A percentile compares a stretch with the other conserved stretches of the same genome.
Evolutionary conservation across 2,888 invertebrate genomes (phyloP).

Genomic region (Stomorhina lunata): DNA sequence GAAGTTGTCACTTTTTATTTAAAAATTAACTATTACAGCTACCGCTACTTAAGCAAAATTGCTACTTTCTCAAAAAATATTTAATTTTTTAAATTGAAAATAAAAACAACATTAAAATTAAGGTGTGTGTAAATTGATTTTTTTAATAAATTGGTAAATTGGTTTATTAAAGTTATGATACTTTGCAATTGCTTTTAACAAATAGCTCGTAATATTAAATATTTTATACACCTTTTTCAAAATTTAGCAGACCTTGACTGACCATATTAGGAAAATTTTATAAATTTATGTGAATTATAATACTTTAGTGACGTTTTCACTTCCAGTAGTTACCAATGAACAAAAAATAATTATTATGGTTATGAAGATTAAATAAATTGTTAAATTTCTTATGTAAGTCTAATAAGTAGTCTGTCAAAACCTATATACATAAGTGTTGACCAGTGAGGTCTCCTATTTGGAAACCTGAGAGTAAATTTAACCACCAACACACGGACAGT

Average conservation of each 20-base stretch:
- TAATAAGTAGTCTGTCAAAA: too few relatives aligned
- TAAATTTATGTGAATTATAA: too few relatives aligned
- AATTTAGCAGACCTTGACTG: not conserved
- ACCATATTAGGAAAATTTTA: not conserved
- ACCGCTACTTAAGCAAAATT: not conserved
- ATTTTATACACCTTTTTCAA: not conserved
- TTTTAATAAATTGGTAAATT: not conserved
- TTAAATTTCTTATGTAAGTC: too few relatives aligned
- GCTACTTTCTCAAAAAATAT: slow-evolving; percentile 36
- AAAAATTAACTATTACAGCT: not conserved
- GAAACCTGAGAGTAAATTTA: too few relatives aligned
- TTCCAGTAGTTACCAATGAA: too few relatives aligned
- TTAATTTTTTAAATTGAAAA: not conserved
- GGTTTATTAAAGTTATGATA: not conserved
- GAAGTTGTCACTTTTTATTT: slow-evolving; percentile 21
- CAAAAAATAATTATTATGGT: too few relatives aligned
- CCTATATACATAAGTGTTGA: too few relatives aligned
- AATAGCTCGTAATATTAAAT: slow-evolving; percentile 3
- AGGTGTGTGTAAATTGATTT: slow-evolving; percentile 39
- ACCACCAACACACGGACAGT: too few relatives aligned
- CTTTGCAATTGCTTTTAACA: not conserved
- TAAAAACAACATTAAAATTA: not conserved
- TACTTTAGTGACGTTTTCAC: too few relatives aligned
- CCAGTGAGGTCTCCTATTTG: too few relatives aligned
- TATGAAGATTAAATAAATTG: too few relatives aligned